Evolutionary conservation across 2,888 invertebrate genomes (phyloP).

Genomic region (Pristionchus arcanus): DNA sequence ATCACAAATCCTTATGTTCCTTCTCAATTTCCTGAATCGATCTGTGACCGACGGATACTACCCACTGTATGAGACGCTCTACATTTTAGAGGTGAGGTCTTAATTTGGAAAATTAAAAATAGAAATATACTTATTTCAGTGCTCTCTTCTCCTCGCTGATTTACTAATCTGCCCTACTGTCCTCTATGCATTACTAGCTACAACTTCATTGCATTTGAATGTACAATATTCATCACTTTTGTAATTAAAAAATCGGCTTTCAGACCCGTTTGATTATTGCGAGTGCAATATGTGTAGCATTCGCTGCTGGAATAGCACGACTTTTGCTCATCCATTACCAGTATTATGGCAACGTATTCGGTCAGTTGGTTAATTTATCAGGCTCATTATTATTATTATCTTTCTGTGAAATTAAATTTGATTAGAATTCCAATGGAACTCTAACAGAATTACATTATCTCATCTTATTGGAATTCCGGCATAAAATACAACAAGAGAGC

Average conservation of each 20-base stretch:
- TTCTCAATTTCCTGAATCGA: neutral
- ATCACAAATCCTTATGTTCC: neutral
- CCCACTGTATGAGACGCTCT: neutral
- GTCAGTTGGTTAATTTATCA: no score
- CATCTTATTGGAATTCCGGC: no score
- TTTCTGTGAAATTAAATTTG: no score
- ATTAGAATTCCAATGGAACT: no score
- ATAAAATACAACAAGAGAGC: no score
- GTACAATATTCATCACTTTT: neutral
- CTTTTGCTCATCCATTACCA: neutral
- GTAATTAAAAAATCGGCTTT: neutral
- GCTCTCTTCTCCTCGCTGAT: neutral
- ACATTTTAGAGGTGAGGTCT: neutral
- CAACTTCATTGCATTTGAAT: neutral
- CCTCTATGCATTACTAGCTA: neutral
- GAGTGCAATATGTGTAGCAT: neutral
- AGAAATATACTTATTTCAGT: neutral
- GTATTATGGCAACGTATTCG: neutral
- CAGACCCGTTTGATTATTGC: constrained; percentile 13
- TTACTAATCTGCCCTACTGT: neutral
- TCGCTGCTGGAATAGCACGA: neutral
- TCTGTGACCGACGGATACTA: neutral
- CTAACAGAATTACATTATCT: no score
- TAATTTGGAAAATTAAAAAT: neutral
- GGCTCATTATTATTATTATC: no score